Evolutionary conservation across 2,113 vertebrate species (phyloP), one percentile per base, ranked within the genome.

Genomic region (Cyprinodon variegatus): DNA sequence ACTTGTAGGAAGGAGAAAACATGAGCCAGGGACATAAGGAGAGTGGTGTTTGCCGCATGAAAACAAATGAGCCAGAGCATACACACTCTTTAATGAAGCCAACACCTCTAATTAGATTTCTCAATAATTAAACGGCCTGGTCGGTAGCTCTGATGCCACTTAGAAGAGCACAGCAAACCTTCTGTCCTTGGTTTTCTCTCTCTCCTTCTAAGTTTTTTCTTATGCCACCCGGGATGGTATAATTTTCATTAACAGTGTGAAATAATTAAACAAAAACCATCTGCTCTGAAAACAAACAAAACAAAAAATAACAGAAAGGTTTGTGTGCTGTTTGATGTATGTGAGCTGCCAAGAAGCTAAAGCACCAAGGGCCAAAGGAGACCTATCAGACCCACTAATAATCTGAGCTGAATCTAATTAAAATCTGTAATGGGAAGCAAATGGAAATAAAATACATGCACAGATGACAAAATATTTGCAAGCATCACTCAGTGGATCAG

Each of bases 41-140:
- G 61, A 68, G 63, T n/a, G 13, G 17, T 59, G 20, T 7, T 66
- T 59, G 66, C 66, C 37, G 73, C 64, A 63, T 71, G 70, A 77
- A 89, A 90, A 88, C 76, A 81, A 88, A 90, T 83, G 66, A 88
- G 75, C 64, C 68, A 46, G 40, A 65, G 81, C 29, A 37, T 72
- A 66, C 78, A 76, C 41, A 61, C 15, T 9, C 60, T 67, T 81
- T 85, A 91, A 90, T 83, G 79, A 90, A 86, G 86, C 72, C 77
- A 50, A 60, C 4, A 10, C 61, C 81, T 62, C 41, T 72, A 78
- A 90, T 84, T 81, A 68, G 85, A 85, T 92, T 85, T 86, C 53
- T 68, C 72, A 88, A 88, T 84, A 88, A 92, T 90, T 89, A 89
- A 89, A 88, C 61, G n/a, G 81, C 17, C 67, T 77, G 29, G 70